phyloP scores from a whole-genome alignment of 2,113 vertebrate species.

The Leptobrachium ailaonicum region DNA sequence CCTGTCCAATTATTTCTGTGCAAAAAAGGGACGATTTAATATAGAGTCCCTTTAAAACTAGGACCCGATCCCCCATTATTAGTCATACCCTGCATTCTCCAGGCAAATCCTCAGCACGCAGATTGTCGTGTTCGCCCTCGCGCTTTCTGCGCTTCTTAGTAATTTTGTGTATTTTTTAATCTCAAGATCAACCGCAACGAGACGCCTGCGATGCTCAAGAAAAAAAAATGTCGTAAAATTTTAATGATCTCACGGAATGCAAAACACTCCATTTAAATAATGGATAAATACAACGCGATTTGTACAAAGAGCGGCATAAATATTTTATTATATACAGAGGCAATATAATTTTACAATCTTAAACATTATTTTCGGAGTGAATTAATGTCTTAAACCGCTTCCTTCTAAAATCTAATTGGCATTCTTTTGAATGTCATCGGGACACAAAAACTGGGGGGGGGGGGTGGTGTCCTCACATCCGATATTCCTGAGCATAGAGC shows the following conservation, averaged over 20 bases:
- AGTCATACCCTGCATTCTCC: not conserved
- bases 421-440: slow-evolving; percentile 19
- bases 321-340: slow-evolving; percentile 29
- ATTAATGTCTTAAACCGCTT: slow-evolving; percentile 31
- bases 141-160: not conserved
- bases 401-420: slow-evolving; percentile 15
- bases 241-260: slow-evolving; percentile 24
- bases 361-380: slow-evolving; percentile 30
- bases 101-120: not conserved
- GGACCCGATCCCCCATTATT: too few relatives aligned
- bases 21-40: too few relatives aligned
- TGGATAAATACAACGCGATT: slow-evolving; percentile 35
- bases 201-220: not conserved
- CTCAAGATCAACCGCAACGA: not conserved
- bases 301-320: slow-evolving; percentile 34
- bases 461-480: not conserved
- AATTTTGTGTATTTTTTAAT: not conserved
- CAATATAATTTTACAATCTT: slow-evolving; percentile 18
- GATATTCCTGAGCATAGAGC: not conserved
- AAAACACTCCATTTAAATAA: slow-evolving; percentile 36
- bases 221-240: slow-evolving; percentile 12
- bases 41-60: too few relatives aligned
- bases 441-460: not conserved
- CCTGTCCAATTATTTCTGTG: too few relatives aligned
- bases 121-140: not conserved